A percentile compares a stretch with the other conserved stretches of the same genome.
phyloP scores from a whole-genome alignment of 1,140 invertebrate species.

The Conus ventricosus region DNA sequence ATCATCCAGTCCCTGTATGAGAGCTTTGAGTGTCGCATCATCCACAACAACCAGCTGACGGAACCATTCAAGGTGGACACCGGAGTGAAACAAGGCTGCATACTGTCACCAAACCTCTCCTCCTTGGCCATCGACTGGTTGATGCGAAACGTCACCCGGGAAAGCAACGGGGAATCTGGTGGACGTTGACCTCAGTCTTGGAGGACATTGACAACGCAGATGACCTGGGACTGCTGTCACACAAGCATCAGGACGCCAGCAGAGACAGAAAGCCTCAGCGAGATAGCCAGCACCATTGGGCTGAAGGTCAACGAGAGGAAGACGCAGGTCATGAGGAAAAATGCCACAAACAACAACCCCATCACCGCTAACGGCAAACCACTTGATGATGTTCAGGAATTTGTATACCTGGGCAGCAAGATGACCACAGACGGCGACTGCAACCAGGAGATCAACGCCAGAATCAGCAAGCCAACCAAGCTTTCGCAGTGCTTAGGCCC shows the following conservation, averaged over 20 bases:
- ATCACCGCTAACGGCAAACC: neutral
- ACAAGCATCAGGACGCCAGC: neutral
- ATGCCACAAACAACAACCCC: neutral
- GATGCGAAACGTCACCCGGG: neutral
- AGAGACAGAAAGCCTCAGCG: neutral
- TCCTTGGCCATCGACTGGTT: conserved; percentile 12
- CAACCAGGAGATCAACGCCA: conserved; percentile 1
- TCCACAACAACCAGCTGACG: neutral
- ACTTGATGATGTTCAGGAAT: neutral
- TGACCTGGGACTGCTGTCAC: neutral
- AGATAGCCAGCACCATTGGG: neutral
- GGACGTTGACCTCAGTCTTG: neutral
- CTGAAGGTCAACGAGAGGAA: neutral
- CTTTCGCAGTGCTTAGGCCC: conserved; percentile 31
- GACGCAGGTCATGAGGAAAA: neutral
- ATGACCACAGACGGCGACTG: conserved; percentile 4
- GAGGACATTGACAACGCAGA: neutral
- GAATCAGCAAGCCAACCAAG: conserved; percentile 29
- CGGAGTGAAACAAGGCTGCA: neutral
- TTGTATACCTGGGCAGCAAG: neutral
- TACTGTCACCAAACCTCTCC: neutral
- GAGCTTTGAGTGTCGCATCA: neutral
- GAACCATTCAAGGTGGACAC: neutral
- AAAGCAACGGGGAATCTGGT: neutral
- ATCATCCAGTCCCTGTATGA: neutral